Evolutionary conservation across 2,888 invertebrate genomes (phyloP).

Genomic region (Charanyca ferruginea): DNA sequence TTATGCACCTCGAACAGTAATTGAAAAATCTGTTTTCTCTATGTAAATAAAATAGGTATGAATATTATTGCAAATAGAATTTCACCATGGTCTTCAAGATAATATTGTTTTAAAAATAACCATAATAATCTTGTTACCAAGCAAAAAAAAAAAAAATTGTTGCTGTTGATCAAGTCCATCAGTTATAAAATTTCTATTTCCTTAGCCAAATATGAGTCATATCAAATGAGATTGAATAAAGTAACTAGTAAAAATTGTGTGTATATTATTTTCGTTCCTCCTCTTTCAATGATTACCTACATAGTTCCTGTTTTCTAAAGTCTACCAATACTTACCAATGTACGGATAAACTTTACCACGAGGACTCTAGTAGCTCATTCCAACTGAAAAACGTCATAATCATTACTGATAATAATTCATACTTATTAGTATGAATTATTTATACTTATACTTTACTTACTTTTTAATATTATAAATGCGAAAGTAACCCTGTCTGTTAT

Average conservation of each 20-base stretch:
- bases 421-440: too few species aligned
- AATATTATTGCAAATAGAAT: slow-evolving; percentile 17
- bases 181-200: slow-evolving; percentile 79
- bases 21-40: slow-evolving; percentile 64
- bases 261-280: slow-evolving; percentile 54
- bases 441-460: too few species aligned
- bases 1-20: slow-evolving; percentile 71
- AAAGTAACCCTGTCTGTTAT: too few species aligned
- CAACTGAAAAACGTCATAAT: too few species aligned
- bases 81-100: neutral
- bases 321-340: too few species aligned
- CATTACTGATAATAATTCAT: too few species aligned
- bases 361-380: too few species aligned
- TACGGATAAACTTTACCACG: too few species aligned
- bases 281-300: slow-evolving; percentile 46
- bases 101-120: slow-evolving; percentile 17
- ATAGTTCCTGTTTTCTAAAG: too few species aligned
- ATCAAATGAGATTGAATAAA: slow-evolving; percentile 90
- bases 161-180: slow-evolving; percentile 75
- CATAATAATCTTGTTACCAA: slow-evolving; percentile 1
- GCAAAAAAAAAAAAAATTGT: neutral
- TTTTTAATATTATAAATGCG: too few species aligned
- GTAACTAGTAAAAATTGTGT: slow-evolving; percentile 77
- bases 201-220: slow-evolving; percentile 90
- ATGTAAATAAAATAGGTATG: slow-evolving; percentile 15